A percentile compares a stretch with the other conserved stretches of the same genome.
These are phyloP conservation scores for Myripristis jacobus DNA, from an alignment of 2,797 vertebrate genomes.

Conservation along the genomic window DNA sequence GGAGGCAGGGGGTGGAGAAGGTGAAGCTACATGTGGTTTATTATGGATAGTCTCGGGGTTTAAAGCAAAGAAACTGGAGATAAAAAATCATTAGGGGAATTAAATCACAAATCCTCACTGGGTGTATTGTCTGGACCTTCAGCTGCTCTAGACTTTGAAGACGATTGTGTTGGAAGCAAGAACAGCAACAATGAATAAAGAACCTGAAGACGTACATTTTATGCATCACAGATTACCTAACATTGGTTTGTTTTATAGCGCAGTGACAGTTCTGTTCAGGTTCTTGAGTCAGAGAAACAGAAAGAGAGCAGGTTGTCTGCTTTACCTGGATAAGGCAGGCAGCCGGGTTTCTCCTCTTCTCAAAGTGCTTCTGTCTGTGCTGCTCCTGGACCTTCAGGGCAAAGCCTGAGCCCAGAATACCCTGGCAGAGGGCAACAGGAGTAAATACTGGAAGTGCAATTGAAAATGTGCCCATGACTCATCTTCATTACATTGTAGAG, in stretches of 20 bases:
- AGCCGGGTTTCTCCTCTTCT: conserved; percentile 97
- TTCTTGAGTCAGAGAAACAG: conserved; percentile 21
- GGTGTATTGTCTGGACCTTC: not conserved
- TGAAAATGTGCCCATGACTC: conserved; percentile 1
- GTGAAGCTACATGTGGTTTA: conserved; percentile 29
- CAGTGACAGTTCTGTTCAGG: conserved; percentile 12
- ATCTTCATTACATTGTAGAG: conserved; percentile 1
- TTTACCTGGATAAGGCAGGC: conserved; percentile 98
- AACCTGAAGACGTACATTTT: conserved; percentile 16
- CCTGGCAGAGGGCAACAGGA: conserved; percentile 76
- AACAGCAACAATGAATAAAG: conserved; percentile 4
- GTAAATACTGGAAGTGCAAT: conserved; percentile 3
- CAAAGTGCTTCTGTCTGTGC: conserved; percentile 98
- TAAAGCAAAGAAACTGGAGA: conserved; percentile 42
- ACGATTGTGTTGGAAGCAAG: not conserved
- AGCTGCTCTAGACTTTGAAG: not conserved
- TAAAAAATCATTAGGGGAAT: conserved; percentile 35
- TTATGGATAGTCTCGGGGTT: conserved; percentile 1
- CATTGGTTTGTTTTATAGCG: not conserved
- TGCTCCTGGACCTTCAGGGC: conserved; percentile 98
- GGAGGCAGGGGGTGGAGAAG: not conserved
- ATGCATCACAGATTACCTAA: too few relatives aligned
- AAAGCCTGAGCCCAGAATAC: conserved; percentile 97
- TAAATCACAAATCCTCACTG: conserved; percentile 13
- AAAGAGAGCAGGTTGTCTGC: conserved; percentile 27